These are phyloP conservation scores for Plagodis pulveraria DNA, from an alignment of 2,888 invertebrate genomes.

Conservation along the genomic window DNA sequence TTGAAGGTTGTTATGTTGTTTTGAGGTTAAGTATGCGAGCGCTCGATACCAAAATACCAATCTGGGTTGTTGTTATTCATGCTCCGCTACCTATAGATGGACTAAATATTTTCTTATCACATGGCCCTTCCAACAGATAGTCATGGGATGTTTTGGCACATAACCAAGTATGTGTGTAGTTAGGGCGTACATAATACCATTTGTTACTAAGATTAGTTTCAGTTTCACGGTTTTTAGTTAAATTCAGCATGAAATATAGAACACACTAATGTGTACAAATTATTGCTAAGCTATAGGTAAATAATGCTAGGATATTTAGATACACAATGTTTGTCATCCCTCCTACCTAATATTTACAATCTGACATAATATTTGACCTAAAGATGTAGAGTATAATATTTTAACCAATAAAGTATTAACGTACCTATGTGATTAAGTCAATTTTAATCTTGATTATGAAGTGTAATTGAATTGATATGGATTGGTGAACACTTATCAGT, in stretches of 20 bases:
- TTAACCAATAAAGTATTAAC: slow-evolving; percentile 1
- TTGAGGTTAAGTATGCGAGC: slow-evolving; percentile 77
- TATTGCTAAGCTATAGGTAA: no score
- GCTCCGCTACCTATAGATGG: slow-evolving; percentile 40
- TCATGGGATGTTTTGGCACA: slow-evolving; percentile 53
- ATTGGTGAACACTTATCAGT: slow-evolving; percentile 21
- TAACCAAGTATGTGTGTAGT: slow-evolving; percentile 49
- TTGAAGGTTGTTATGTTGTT: slow-evolving; percentile 51
- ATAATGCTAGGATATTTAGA: no score
- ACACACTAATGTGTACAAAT: neutral
- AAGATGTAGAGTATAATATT: no score
- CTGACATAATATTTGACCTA: no score
- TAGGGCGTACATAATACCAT: slow-evolving; percentile 20
- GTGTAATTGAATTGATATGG: slow-evolving; percentile 14
- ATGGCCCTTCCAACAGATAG: slow-evolving; percentile 48
- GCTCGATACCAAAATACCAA: slow-evolving; percentile 51
- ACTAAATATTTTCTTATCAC: slow-evolving; percentile 43
- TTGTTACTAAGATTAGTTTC: slow-evolving; percentile 25
- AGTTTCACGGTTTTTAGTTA: slow-evolving; percentile 26
- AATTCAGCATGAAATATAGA: slow-evolving; percentile 15
- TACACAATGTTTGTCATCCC: no score
- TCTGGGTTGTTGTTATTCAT: slow-evolving; percentile 31
- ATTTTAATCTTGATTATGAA: slow-evolving; percentile 17
- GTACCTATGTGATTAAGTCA: slow-evolving; percentile 12
- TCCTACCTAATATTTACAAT: no score